Base-by-base conservation (phyloP, 1,140 invertebrate species). In the Eumaeus atala region DNA sequence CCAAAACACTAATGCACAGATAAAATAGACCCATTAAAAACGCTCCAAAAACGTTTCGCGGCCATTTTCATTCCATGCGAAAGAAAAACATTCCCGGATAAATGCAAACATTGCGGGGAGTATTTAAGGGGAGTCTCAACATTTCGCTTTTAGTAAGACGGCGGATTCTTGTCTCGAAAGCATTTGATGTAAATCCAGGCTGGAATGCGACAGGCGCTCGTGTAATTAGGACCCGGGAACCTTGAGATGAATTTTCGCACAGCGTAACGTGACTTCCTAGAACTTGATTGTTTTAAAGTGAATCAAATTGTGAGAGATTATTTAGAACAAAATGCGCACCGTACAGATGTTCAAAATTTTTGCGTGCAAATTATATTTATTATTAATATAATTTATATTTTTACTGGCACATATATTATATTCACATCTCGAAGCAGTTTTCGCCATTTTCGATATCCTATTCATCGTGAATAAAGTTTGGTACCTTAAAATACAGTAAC, bases 131-230 rank as follows among this genome's bases (percentile, higher is more conserved):
- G 9, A 11, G 11, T 28, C 21, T 28, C 21, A 40, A 12, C 38
- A 40, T 40, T 40, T 40, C 38, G 10, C 38, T 12, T 40, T 40
- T 28, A 28, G 21, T 40, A 40, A 40, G 38, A 40, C n/a, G 38
- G n/a, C 38, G 38, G 12, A 40, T 40, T 40, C 38, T 14, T 40
- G 38, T 7, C 2, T 28, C 6, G 38, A 14, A 40, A 14, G 38
- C 38, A 40, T 40, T 40, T 40, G 38, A 40, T 40, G 38, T 40
- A 40, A 40, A 40, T 40, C 38, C 38, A 6, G 21, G 21, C 21
- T 14, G 38, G 38, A 40, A 40, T 40, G 38, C 21, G 21, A 6
- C 2, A 28, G 21, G 21, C 38, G n/a, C n/a, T n/a, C n/a, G n/a
- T 14, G 38, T 40, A 40, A 40, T 40, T 40, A 40, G 38, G n/a